These are phyloP conservation scores for Hedya salicella DNA, from an alignment of 2,888 invertebrate genomes.

Conservation along the genomic window DNA sequence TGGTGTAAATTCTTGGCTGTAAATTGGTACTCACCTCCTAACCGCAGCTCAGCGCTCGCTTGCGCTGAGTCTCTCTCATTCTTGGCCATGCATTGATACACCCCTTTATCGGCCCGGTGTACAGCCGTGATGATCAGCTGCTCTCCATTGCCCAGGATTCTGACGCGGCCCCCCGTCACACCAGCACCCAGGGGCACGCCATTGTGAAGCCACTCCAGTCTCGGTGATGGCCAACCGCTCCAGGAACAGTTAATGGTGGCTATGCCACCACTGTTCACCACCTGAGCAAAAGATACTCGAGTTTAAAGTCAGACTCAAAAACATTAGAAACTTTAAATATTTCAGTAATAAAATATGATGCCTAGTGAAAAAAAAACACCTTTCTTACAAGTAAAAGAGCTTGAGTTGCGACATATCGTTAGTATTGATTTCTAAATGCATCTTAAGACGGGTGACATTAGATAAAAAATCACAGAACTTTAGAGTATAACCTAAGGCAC, in stretches of 20 bases:
- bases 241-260: conserved; percentile 94
- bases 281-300: conserved; percentile 67
- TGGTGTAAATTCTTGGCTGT: too few relatives aligned
- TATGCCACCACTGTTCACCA: conserved; percentile 93
- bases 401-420: too few relatives aligned
- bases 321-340: too few relatives aligned
- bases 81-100: conserved; percentile 95
- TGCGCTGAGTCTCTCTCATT: conserved; percentile 92
- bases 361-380: too few relatives aligned
- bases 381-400: too few relatives aligned
- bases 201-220: conserved; percentile 91
- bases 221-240: conserved; percentile 89
- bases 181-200: conserved; percentile 86
- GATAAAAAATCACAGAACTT: too few relatives aligned
- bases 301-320: too few relatives aligned
- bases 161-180: conserved; percentile 70
- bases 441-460: too few relatives aligned
- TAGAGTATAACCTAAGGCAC: too few relatives aligned
- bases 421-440: too few relatives aligned
- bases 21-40: conserved; percentile 89
- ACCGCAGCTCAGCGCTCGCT: conserved; percentile 90
- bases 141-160: conserved; percentile 67
- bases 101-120: conserved; percentile 91
- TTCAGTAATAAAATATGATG: too few relatives aligned
- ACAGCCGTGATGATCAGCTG: conserved; percentile 82